A percentile compares a stretch with the other conserved stretches of the same genome.
phyloP scores from a whole-genome alignment of 1,140 invertebrate species.

The Drosophila novamexicana region DNA sequence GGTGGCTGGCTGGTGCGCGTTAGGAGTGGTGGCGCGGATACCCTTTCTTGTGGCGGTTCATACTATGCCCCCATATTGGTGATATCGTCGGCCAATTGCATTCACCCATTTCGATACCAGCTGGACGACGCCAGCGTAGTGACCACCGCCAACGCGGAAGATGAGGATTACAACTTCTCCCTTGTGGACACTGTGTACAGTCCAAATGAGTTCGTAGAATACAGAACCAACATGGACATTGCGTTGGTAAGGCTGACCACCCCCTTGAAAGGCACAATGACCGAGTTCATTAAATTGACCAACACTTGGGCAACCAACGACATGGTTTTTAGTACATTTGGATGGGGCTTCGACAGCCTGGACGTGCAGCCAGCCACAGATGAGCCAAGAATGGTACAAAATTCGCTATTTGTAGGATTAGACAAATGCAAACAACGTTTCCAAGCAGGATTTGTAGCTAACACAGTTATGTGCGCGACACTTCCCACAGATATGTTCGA shows the following conservation, averaged over 20 bases:
- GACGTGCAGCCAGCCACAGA: background rate
- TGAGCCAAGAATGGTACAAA: background rate
- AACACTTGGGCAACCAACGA: no score
- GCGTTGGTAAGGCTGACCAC: slow-evolving; percentile 20
- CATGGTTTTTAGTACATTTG: background rate
- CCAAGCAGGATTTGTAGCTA: background rate
- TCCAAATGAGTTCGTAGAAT: background rate
- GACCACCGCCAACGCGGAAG: slow-evolving; percentile 9
- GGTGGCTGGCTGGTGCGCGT: slow-evolving; percentile 48
- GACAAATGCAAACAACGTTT: no score
- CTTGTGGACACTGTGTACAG: slow-evolving; percentile 29
- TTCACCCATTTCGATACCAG: slow-evolving; percentile 25
- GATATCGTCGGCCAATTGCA: slow-evolving; percentile 47
- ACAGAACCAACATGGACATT: slow-evolving; percentile 32
- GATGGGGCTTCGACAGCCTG: slow-evolving; percentile 31
- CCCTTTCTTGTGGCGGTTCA: slow-evolving; percentile 31
- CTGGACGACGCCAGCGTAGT: slow-evolving; percentile 12
- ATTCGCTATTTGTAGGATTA: no score
- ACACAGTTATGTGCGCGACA: slow-evolving; percentile 23
- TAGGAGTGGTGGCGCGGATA: background rate
- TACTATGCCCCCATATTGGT: slow-evolving; percentile 36
- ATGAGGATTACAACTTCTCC: slow-evolving; percentile 7
- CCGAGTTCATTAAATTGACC: slow-evolving; percentile 46
- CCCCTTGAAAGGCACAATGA: slow-evolving; percentile 29
- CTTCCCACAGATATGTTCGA: background rate